Percentiles rank a stretch among this genome's conserved stretches.
These are phyloP conservation scores for Deilephila porcellus DNA, from an alignment of 2,888 invertebrate species.

Conservation along the genomic window DNA sequence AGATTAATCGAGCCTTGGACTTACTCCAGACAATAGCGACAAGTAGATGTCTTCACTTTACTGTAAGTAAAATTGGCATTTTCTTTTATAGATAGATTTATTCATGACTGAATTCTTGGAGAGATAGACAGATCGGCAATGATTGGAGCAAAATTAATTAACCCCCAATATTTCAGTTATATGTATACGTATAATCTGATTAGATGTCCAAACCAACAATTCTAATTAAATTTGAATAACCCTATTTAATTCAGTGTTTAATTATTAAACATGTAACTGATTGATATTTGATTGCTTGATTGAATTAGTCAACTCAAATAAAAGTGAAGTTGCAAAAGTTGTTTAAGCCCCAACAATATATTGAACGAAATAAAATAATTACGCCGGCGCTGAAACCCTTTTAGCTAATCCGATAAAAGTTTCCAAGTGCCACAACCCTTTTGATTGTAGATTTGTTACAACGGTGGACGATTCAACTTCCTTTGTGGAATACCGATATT, in stretches of 20 bases:
- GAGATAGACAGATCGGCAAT: no score
- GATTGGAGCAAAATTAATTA: no score
- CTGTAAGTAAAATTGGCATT: neutral
- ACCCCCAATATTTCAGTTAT: no score
- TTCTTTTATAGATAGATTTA: neutral
- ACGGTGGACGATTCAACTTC: slow-evolving; percentile 8
- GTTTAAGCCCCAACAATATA: slow-evolving; percentile 45
- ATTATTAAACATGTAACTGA: neutral
- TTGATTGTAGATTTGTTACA: slow-evolving; percentile 14
- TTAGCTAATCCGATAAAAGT: slow-evolving; percentile 64
- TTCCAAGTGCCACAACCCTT: slow-evolving; percentile 45
- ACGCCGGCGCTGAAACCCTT: slow-evolving; percentile 52
- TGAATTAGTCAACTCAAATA: slow-evolving; percentile 17
- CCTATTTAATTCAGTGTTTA: neutral
- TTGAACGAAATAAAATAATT: slow-evolving; percentile 57
- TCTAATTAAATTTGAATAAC: neutral
- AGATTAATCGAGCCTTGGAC: slow-evolving; percentile 18
- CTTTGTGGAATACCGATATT: neutral
- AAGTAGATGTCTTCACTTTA: neutral
- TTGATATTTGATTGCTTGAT: neutral
- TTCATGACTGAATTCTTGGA: neutral
- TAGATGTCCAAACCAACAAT: neutral
- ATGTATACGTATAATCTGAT: no score
- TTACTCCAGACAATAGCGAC: slow-evolving; percentile 1
- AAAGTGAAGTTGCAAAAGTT: slow-evolving; percentile 4